These are phyloP conservation scores for Tenthredo scrophulariae DNA, from an alignment of 2,888 invertebrate species.

Conservation along the genomic window DNA sequence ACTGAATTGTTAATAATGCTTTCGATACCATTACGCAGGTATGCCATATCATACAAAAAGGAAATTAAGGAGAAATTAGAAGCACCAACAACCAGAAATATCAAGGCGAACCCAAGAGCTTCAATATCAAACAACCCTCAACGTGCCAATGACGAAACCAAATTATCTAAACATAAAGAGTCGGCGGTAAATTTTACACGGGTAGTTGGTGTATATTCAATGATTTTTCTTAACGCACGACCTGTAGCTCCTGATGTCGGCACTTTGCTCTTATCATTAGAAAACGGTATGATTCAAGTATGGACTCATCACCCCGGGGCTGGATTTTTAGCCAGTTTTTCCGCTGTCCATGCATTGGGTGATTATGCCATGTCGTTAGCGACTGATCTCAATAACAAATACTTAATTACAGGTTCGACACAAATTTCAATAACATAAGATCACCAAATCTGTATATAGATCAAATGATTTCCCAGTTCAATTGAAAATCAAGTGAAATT, in stretches of 20 bases:
- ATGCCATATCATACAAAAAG: constrained; percentile 59
- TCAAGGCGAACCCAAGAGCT: neutral
- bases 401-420: constrained; percentile 84
- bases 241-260: constrained; percentile 81
- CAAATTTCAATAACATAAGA: neutral
- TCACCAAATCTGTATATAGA: neutral
- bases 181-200: constrained; percentile 70
- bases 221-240: constrained; percentile 84
- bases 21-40: constrained; percentile 46
- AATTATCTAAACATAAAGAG: constrained; percentile 52
- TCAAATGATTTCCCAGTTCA: neutral
- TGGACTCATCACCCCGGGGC: constrained; percentile 91
- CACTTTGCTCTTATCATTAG: constrained; percentile 85
- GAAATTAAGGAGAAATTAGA: constrained; percentile 55
- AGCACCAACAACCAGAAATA: neutral
- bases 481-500: neutral
- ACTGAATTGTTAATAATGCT: constrained; percentile 5
- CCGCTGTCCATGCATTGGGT: constrained; percentile 84
- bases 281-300: constrained; percentile 88
- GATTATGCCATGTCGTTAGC: constrained; percentile 85
- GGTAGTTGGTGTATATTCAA: constrained; percentile 83
- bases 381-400: constrained; percentile 86
- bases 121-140: neutral
- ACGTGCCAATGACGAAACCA: neutral
- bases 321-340: constrained; percentile 86